Percentiles rank a stretch among this genome's conserved stretches.
Conservation (phyloP, 2,888 invertebrate genomes). For the Lymantria dispar region DNA sequence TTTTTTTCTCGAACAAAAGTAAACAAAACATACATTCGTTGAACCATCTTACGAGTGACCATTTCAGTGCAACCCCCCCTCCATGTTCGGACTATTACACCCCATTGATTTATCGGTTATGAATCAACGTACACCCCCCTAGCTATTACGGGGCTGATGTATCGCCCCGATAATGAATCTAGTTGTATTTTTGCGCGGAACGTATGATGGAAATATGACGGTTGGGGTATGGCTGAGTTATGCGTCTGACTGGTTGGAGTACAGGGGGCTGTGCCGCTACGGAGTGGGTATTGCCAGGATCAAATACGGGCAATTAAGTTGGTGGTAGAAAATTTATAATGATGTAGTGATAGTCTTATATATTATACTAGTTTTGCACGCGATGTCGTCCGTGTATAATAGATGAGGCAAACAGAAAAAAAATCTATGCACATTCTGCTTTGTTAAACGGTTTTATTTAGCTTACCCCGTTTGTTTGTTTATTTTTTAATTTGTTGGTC, state of each 20-base stretch:
- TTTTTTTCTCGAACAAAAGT: constrained; percentile 1
- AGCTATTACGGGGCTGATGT: constrained; percentile 65
- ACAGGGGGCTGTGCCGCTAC: not conserved
- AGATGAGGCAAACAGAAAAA: too few species aligned
- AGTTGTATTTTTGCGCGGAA: constrained; percentile 72
- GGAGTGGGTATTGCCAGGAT: constrained; percentile 3
- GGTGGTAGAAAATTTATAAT: too few species aligned
- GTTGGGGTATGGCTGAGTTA: constrained; percentile 44
- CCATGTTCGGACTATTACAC: constrained; percentile 78
- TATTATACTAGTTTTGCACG: too few species aligned
- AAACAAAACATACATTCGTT: constrained; percentile 14
- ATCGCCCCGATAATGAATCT: constrained; percentile 78
- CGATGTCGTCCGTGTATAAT: too few species aligned
- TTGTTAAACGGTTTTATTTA: too few species aligned
- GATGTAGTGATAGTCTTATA: too few species aligned
- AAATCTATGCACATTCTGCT: too few species aligned
- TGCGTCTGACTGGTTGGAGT: constrained; percentile 33
- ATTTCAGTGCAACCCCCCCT: constrained; percentile 32
- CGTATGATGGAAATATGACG: constrained; percentile 77
- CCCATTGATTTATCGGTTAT: constrained; percentile 81
- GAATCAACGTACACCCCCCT: constrained; percentile 65
- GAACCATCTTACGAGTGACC: constrained; percentile 33
- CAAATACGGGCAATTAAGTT: not conserved
- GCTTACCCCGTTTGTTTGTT: too few species aligned
- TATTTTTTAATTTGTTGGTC: too few species aligned